A percentile compares a stretch with the other conserved stretches of the same genome.
Conservation (phyloP, 2,797 vertebrate species). For the Spatula clypeata region DNA sequence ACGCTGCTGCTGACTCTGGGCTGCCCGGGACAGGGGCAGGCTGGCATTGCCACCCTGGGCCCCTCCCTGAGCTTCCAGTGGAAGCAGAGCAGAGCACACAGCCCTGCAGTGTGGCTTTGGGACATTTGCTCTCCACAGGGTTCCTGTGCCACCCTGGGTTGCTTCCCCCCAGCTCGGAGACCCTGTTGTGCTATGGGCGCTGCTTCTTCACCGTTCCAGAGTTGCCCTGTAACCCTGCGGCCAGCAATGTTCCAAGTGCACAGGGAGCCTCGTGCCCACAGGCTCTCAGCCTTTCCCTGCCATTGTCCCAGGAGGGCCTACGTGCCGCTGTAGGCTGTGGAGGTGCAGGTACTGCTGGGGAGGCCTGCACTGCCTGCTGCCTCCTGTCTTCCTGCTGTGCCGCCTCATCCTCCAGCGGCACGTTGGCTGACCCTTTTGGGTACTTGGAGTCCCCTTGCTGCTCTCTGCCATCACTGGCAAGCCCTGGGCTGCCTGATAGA, state of each 20-base stretch:
- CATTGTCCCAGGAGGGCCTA: not conserved
- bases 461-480: accelerated
- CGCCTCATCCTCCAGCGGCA: not conserved
- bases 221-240: not conserved
- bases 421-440: not conserved
- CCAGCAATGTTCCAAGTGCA: not conserved
- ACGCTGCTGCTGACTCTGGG: conserved; percentile 27
- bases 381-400: not conserved
- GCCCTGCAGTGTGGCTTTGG: not conserved
- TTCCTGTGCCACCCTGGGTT: not conserved
- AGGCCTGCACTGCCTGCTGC: not conserved
- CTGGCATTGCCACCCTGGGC: not conserved
- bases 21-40: conserved; percentile 12
- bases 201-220: too few relatives aligned
- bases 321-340: not conserved
- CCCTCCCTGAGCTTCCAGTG: not conserved
- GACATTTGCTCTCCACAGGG: accelerated
- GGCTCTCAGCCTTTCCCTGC: not conserved
- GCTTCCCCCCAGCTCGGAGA: not conserved
- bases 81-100: not conserved
- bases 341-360: accelerated
- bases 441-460: not conserved
- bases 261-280: accelerated
- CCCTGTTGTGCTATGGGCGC: not conserved
- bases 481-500: not conserved